phyloP scores from a whole-genome alignment of 2,888 invertebrate genomes.

The Blastobasis adustella region DNA sequence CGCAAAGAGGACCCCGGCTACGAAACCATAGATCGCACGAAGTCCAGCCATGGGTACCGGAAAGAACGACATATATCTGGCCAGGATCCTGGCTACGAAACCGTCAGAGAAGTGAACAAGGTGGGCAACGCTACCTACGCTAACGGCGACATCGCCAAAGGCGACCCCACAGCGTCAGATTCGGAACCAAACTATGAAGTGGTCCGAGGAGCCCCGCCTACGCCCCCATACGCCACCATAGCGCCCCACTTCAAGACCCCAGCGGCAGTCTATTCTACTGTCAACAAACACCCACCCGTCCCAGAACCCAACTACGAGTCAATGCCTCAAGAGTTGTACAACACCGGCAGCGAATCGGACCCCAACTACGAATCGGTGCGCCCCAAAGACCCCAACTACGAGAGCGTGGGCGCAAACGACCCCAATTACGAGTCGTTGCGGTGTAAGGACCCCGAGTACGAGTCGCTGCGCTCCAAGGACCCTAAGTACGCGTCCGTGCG shows the following conservation, averaged over 20 bases:
- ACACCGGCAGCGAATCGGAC: conserved; percentile 83
- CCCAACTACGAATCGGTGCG: conserved; percentile 81
- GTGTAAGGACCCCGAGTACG: conserved; percentile 79
- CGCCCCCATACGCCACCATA: conserved; percentile 66
- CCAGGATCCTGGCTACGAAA: conserved; percentile 79
- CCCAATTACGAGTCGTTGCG: conserved; percentile 76
- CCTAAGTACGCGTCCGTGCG: conserved; percentile 84
- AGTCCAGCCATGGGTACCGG: conserved; percentile 76
- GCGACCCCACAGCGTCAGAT: conserved; percentile 69
- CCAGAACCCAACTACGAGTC: conserved; percentile 86
- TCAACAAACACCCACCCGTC: conserved; percentile 70
- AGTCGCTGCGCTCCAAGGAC: conserved; percentile 66
- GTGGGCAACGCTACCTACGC: conserved; percentile 33
- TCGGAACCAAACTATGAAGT: conserved; percentile 89
- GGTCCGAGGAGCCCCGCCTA: conserved; percentile 73
- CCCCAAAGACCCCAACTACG: conserved; percentile 80
- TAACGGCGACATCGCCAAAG: conserved; percentile 70
- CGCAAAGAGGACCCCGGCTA: conserved; percentile 68
- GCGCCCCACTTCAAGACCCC: conserved; percentile 57
- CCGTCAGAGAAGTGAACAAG: conserved; percentile 63
- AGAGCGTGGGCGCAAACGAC: conserved; percentile 80
- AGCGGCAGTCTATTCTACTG: conserved; percentile 68
- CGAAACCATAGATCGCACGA: conserved; percentile 66
- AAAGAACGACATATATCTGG: conserved; percentile 58
- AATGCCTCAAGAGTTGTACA: conserved; percentile 78